Evolutionary conservation across 2,888 invertebrate species (phyloP), one percentile per base, ranked within the genome.

Genomic region (Melanostoma scalare): DNA sequence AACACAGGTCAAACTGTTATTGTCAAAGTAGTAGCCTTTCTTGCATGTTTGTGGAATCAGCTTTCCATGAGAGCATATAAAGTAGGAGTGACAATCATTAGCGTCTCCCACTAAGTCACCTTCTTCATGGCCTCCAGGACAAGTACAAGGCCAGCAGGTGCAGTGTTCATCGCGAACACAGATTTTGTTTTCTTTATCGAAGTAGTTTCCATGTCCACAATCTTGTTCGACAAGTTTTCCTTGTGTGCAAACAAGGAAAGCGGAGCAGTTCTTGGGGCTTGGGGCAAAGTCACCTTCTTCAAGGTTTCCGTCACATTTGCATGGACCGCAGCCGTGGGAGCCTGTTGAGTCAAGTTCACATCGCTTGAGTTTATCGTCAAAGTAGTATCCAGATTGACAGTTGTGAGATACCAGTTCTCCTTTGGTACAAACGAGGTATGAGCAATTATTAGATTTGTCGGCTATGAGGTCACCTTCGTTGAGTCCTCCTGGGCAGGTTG

Each of bases 171-270:
- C 81, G 4, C 6, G 10, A 9, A 9, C 20, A 61, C 88, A 88
- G 4, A 86, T 65, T 10, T 82, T 76, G 4, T 48, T 0, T 1
- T 35, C 4, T 3, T 2, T 56, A 48, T 87, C 85, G 46, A 87
- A 88, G 60, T 78, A 87, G 44, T 81, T 72, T n/a, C 86, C 86
- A 4, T 20, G 61, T 0, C 35, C 31, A 35, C 88, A 88, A 4
- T 75, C 68, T 63, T 85, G 81, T 6, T 82, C 61, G 6, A 65
- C 6, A 85, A 88, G 86, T 48, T 48, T 63, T 6, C 87, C 88
- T 20, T 71, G 0, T 9, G 6, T 10, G 77, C 89, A 89, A 3
- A 86, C 85, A 31, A 76, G 87, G 48, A 86, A 89, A 1, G 77
- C 55, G 3, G 85, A 81, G 20, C 89, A 89, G 30, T 88, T 88